Percentiles rank a stretch among this genome's conserved stretches.
These are phyloP conservation scores for Globia sparganii DNA, from an alignment of 2,888 invertebrate species.

Conservation along the genomic window DNA sequence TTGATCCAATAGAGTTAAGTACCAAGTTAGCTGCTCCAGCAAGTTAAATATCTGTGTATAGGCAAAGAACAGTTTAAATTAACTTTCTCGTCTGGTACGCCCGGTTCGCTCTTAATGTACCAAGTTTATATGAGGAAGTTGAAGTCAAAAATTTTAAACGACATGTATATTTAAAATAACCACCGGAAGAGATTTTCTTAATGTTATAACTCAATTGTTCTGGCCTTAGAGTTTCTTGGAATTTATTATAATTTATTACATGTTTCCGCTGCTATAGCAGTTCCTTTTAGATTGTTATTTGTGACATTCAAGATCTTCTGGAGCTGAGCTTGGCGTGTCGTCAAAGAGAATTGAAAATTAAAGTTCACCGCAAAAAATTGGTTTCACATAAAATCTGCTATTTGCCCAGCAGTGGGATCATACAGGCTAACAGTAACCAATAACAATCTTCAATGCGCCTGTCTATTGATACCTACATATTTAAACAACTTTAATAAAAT, in stretches of 20 bases:
- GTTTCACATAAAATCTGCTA: background rate
- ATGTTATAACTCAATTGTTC: slow-evolving; percentile 43
- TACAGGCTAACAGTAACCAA: background rate
- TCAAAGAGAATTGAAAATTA: background rate
- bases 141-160: slow-evolving; percentile 51
- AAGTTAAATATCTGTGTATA: slow-evolving; percentile 69
- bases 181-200: slow-evolving; percentile 47
- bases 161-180: slow-evolving; percentile 49
- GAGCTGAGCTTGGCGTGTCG: background rate
- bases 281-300: background rate
- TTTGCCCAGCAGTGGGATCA: background rate
- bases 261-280: background rate
- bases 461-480: too few species aligned
- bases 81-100: slow-evolving; percentile 68
- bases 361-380: background rate
- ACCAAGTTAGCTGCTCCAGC: slow-evolving; percentile 41
- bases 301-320: background rate
- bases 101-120: slow-evolving; percentile 61
- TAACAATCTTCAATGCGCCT: background rate
- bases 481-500: background rate
- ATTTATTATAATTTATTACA: slow-evolving; percentile 10
- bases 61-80: slow-evolving; percentile 71
- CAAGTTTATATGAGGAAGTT: slow-evolving; percentile 64
- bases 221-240: slow-evolving; percentile 9
- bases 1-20: slow-evolving; percentile 42